These are phyloP conservation scores for Alitta virens DNA, from an alignment of 2,888 invertebrate genomes.

Conservation along the genomic window DNA sequence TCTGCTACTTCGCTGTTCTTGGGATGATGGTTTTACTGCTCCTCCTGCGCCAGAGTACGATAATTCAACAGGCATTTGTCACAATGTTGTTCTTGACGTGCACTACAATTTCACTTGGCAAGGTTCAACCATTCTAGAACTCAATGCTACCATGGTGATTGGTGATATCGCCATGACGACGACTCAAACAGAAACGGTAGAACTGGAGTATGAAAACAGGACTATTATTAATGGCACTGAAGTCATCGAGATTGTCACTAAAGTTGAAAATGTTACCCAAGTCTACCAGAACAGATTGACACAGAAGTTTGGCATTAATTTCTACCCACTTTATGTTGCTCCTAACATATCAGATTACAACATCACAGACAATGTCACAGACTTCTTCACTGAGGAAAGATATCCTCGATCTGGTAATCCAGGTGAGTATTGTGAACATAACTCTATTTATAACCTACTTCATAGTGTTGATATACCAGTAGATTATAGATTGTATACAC, in stretches of 20 bases:
- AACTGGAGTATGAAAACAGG: not conserved
- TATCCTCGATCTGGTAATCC: conserved; percentile 40
- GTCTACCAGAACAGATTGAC: conserved; percentile 28
- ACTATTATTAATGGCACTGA: not conserved
- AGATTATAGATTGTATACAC: too few relatives aligned
- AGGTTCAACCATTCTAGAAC: conserved; percentile 30
- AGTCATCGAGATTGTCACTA: not conserved
- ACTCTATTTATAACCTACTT: not conserved
- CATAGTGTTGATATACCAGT: too few relatives aligned
- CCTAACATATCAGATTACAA: conserved; percentile 4
- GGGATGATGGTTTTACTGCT: conserved; percentile 34
- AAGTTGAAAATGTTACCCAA: not conserved
- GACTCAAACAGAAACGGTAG: not conserved
- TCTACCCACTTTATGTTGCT: conserved; percentile 27
- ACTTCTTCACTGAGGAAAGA: not conserved
- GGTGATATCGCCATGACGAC: conserved; percentile 32
- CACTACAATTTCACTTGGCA: conserved; percentile 44
- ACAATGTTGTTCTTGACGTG: conserved; percentile 45
- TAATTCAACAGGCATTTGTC: conserved; percentile 27
- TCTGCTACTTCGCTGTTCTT: conserved; percentile 31
- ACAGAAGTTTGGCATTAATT: conserved; percentile 38
- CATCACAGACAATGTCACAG: conserved; percentile 4
- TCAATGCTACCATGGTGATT: conserved; percentile 41
- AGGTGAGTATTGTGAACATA: conserved; percentile 27
- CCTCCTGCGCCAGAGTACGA: conserved; percentile 32